These are phyloP conservation scores for Norana najaformis DNA, from an alignment of 2,888 invertebrate species.

Conservation along the genomic window DNA sequence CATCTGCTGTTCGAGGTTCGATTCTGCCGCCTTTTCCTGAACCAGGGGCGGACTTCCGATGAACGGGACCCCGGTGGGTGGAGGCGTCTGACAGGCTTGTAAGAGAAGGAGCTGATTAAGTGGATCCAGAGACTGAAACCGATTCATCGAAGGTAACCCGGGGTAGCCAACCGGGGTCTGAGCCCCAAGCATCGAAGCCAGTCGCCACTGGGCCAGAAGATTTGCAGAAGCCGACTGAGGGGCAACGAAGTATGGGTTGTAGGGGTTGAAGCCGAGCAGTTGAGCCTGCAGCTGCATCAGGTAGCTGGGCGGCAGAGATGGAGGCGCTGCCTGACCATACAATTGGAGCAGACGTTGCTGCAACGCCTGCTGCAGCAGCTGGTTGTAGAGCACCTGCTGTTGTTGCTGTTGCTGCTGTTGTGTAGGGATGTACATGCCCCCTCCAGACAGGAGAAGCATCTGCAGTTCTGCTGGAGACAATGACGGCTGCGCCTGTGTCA, in stretches of 20 bases:
- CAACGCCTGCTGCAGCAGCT: neutral
- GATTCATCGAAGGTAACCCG: neutral
- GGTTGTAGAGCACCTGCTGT: neutral
- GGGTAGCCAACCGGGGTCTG: neutral
- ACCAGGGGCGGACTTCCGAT: neutral
- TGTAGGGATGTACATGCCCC: neutral
- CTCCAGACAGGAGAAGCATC: neutral
- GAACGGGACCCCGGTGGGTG: neutral
- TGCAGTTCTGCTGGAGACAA: conserved; percentile 19
- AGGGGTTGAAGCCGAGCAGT: neutral
- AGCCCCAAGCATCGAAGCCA: neutral
- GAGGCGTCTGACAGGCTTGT: conserved; percentile 18
- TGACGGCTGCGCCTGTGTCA: neutral
- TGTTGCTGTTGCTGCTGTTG: conserved; percentile 28
- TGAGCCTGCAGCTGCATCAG: conserved; percentile 32
- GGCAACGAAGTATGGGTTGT: neutral
- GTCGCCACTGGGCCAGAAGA: neutral
- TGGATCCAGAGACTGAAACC: neutral
- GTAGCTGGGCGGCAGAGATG: conserved; percentile 27
- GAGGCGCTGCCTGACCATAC: conserved; percentile 21
- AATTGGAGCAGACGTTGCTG: conserved; percentile 28
- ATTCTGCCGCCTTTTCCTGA: neutral
- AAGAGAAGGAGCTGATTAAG: neutral
- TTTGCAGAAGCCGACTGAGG: neutral
- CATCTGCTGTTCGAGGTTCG: conserved; percentile 2